Base-by-base conservation (phyloP, 2,888 invertebrate genomes). In the Drosophila antonietae region DNA sequence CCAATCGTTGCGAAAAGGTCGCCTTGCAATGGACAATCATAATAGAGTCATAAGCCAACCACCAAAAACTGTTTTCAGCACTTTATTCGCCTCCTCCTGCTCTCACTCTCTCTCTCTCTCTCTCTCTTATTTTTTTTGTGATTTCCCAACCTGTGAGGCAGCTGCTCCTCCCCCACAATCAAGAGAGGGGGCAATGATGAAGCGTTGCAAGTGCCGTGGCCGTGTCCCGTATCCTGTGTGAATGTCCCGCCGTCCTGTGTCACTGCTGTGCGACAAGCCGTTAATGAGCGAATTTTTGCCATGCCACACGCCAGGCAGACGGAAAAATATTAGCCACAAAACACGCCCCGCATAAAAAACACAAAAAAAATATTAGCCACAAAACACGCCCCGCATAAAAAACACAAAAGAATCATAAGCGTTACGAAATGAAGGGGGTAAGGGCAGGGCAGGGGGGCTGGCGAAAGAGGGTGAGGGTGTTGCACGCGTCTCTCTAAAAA, bases 251-350 rank as follows among this genome's bases (percentile, higher is more conserved):
- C 23, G 20, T 9, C 2, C 62, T 56, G 63, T 69, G 75, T 61
- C 75, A 68, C 66, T 23, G 73, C 69, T 73, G 76, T 79, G 80
- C 77, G 77, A 73, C 78, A 79, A 78, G 81, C 73, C 80, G 76
- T 83, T 88, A 89, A 88, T 88, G 86, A 86, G 79, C 74, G 75
- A 80, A 82, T 82, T 87, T 51, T 79, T 66, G 73, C 62, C 72
- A 71, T 70, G 78, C 70, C 67, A 61, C 75, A 41, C 71, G 76
- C 78, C 67, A 14, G 0, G 77, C 78, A 74, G 78, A 68, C 90
- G 91, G 91, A 91, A 84, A 84, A 91, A 91, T 89, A 91, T 91
- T 91, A 91, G 91, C 91, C 91, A 79, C 91, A 91, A 74, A 82
- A 87, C 91, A 91, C 91, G 91, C 91, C 91, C 83, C 67, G 77